Base-by-base conservation (phyloP, 2,113 vertebrate genomes). In the Lonchura striata region DNA sequence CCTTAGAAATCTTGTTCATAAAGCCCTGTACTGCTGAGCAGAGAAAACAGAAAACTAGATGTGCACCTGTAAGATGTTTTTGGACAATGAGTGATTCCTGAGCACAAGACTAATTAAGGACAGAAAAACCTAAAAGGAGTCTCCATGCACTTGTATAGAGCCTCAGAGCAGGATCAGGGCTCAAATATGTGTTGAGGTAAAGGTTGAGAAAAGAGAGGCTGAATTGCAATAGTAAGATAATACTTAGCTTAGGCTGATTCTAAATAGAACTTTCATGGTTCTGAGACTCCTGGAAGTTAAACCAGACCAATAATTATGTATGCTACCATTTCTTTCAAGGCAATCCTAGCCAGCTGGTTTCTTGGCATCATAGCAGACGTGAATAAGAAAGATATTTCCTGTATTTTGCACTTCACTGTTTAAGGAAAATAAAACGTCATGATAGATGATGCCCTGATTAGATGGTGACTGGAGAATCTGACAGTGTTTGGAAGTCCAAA, bases 1-100 rank as follows among this genome's bases (percentile, higher is more conserved):
- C 78, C 91, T 92, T 92, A 87, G 87, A 95, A 89, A 85, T 79
- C 63, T 87, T 69, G 15, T 65, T 94, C 86, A 22, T 18, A 80
- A n/a, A 88, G 46, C 25, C 57, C 60, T 71, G 59, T 33, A 69
- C 13, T 82, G 93, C 74, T 89, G 74, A 91, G 42, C 66, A 80
- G 53, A 76, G 70, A 33, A 83, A 85, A 91, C 30, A 80, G n/a
- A 60, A 84, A 89, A 41, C 9, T 21, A 65, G 41, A 33, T 28
- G 25, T 71, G 57, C 28, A 60, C 37, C 31, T 86, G 27, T 33
- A 82, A 49, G 50, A 42, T 85, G n/a, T 7, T 91, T 95, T 83
- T 3, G 3, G 74, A 70, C 68, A 83, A 46, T 15, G 69, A 41
- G 31, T 47, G 16, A 54, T 94, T 78, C 66, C 59, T 59, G n/a